These are phyloP conservation scores for Crepidodera aurea DNA, from an alignment of 2,888 invertebrate genomes.

Conservation along the genomic window DNA sequence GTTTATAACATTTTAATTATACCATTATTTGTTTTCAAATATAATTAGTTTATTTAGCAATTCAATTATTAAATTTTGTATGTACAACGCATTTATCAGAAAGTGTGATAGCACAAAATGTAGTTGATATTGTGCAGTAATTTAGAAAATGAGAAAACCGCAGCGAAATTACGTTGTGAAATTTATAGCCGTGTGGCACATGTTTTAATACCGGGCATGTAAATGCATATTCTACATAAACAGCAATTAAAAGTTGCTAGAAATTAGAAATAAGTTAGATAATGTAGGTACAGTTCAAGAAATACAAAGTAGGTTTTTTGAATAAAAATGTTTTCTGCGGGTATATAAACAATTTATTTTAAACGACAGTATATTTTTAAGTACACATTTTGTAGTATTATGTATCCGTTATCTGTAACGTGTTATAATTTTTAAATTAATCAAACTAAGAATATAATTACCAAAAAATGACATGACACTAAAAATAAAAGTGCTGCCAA, in stretches of 20 bases:
- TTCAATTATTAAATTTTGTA: slow-evolving; percentile 1
- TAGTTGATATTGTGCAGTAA: slow-evolving; percentile 43
- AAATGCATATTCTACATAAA: slow-evolving; percentile 53
- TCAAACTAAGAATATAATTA: too few relatives aligned
- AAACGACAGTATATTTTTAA: too few relatives aligned
- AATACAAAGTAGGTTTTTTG: neutral
- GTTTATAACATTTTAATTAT: too few relatives aligned
- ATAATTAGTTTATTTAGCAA: neutral
- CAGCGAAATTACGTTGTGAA: slow-evolving; percentile 51
- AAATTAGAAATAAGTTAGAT: slow-evolving; percentile 7
- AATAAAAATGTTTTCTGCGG: too few relatives aligned
- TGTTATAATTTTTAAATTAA: too few relatives aligned
- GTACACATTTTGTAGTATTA: too few relatives aligned
- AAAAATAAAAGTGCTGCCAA: too few relatives aligned
- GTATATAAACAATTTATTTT: too few relatives aligned
- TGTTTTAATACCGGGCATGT: slow-evolving; percentile 54
- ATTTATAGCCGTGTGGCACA: slow-evolving; percentile 54
- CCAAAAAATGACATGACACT: too few relatives aligned
- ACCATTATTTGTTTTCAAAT: neutral
- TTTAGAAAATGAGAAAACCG: slow-evolving; percentile 55
- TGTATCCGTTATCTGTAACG: too few relatives aligned
- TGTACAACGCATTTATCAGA: slow-evolving; percentile 7
- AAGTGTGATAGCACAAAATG: slow-evolving; percentile 27
- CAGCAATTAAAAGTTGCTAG: slow-evolving; percentile 53
- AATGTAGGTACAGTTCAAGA: neutral